phyloP scores from a whole-genome alignment of 2,113 vertebrate species.

The Caretta caretta region DNA sequence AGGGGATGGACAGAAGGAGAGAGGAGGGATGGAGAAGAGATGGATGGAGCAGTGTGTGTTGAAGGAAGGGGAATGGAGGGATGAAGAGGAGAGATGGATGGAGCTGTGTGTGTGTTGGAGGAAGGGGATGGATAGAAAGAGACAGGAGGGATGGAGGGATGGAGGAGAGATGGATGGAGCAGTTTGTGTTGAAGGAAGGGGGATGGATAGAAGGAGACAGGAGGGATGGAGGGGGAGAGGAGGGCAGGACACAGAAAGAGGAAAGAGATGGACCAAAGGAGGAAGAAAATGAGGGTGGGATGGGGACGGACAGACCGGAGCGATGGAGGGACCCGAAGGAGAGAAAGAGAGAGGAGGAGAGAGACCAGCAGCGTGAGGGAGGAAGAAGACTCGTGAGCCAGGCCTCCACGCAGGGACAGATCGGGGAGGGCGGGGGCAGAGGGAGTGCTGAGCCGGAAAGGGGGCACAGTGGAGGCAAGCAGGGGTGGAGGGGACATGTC shows the following conservation, averaged over 20 bases:
- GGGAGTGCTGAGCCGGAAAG: neutral
- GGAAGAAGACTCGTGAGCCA: neutral
- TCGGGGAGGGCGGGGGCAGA: neutral
- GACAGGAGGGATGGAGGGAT: neutral
- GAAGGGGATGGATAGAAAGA: too few relatives aligned
- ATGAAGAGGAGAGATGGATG: too few relatives aligned
- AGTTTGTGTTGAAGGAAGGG: too few relatives aligned
- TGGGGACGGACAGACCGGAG: too few relatives aligned
- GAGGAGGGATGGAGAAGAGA: too few relatives aligned
- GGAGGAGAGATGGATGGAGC: too few relatives aligned
- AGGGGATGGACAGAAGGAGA: too few relatives aligned
- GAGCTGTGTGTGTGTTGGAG: too few relatives aligned
- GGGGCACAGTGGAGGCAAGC: too few relatives aligned
- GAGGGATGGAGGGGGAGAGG: neutral
- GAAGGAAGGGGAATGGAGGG: too few relatives aligned
- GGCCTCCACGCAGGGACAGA: neutral
- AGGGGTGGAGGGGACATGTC: neutral
- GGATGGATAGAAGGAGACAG: neutral
- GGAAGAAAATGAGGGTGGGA: too few relatives aligned
- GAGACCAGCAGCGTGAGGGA: neutral
- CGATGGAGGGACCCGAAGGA: neutral
- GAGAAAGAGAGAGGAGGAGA: neutral
- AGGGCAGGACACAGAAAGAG: neutral
- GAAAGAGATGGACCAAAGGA: neutral
- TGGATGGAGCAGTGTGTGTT: too few relatives aligned